A percentile compares a stretch with the other conserved stretches of the same genome.
These are phyloP conservation scores for Myxocyprinus asiaticus DNA, from an alignment of 2,113 vertebrate species.

Conservation along the genomic window DNA sequence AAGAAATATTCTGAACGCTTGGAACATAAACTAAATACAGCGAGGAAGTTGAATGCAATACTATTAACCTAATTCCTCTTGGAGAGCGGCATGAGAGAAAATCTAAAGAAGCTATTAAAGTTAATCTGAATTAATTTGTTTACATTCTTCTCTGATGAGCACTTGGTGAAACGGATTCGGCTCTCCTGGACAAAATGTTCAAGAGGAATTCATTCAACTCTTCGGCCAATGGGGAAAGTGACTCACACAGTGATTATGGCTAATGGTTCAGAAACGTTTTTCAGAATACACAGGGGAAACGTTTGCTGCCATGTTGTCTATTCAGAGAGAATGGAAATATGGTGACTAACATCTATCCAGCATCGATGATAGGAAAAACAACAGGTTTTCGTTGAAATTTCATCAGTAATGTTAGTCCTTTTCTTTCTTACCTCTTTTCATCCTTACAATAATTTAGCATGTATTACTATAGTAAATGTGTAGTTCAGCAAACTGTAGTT, in stretches of 20 bases:
- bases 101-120: slow-evolving; percentile 57
- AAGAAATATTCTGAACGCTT: neutral
- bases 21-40: neutral
- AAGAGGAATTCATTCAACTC: slow-evolving; percentile 3
- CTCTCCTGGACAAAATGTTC: slow-evolving; percentile 16
- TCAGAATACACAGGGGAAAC: slow-evolving; percentile 1
- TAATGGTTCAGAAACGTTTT: slow-evolving; percentile 4
- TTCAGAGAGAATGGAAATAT: neutral
- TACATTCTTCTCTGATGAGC: slow-evolving; percentile 58
- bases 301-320: neutral
- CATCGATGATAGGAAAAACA: too few species aligned
- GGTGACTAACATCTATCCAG: too few species aligned
- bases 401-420: too few species aligned
- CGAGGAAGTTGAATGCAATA: slow-evolving; percentile 25
- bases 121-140: slow-evolving; percentile 65
- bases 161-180: slow-evolving; percentile 29
- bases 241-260: slow-evolving; percentile 1
- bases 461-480: too few species aligned
- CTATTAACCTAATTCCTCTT: slow-evolving; percentile 56
- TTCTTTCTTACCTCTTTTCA: too few species aligned
- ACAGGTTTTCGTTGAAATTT: too few species aligned
- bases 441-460: too few species aligned
- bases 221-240: neutral
- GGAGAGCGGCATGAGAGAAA: slow-evolving; percentile 53
- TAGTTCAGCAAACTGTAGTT: too few species aligned